Percentiles rank a stretch among this genome's conserved stretches.
Conservation (phyloP, 2,113 vertebrate species). For the Pseudonaja textilis region DNA sequence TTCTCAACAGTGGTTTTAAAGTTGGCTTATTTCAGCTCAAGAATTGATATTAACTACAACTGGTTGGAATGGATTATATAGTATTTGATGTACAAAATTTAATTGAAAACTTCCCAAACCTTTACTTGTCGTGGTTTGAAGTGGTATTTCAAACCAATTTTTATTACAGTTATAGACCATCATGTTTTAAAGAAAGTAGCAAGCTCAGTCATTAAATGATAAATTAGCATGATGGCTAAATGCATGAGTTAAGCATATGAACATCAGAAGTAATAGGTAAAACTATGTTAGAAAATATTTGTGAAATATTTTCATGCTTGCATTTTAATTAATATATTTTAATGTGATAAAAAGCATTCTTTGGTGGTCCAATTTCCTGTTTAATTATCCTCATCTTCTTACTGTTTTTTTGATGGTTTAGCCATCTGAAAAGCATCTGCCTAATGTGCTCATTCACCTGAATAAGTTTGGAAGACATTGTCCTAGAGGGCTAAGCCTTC, state of each 20-base stretch:
- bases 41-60: not conserved
- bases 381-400: constrained; percentile 2
- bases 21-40: not conserved
- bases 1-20: not conserved
- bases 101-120: not conserved
- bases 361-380: not conserved
- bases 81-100: not conserved
- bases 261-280: not conserved
- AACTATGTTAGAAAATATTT: not conserved
- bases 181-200: not conserved
- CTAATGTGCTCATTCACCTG: constrained; percentile 58
- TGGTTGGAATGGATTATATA: not conserved
- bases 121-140: not conserved
- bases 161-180: not conserved
- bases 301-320: not conserved
- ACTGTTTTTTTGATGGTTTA: not conserved
- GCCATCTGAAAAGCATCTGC: constrained; percentile 46
- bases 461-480: constrained; percentile 60
- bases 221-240: not conserved
- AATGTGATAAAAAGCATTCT: not conserved
- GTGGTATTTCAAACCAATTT: not conserved
- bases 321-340: not conserved
- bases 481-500: constrained; percentile 52
- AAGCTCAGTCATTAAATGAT: not conserved
- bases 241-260: not conserved